A percentile compares a stretch with the other conserved stretches of the same genome.
Evolutionary conservation across 2,797 vertebrate genomes (phyloP).

Genomic region (Vipera latastei): DNA sequence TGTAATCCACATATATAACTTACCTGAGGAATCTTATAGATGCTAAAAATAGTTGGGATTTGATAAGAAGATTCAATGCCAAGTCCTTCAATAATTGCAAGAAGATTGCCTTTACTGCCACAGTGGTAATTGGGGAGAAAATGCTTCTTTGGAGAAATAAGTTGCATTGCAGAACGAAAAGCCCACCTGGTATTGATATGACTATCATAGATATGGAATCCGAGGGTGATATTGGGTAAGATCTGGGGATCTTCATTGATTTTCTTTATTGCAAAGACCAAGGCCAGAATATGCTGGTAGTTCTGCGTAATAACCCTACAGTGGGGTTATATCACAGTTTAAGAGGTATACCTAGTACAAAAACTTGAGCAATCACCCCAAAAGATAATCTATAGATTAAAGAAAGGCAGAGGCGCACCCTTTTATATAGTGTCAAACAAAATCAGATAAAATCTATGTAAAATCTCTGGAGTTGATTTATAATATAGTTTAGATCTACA

Average conservation of each 20-base stretch:
- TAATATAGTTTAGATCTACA: background rate
- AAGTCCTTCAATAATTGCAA: background rate
- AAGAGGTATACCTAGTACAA: background rate
- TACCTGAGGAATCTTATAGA: background rate
- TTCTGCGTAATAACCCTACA: background rate
- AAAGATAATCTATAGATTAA: background rate
- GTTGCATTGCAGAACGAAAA: background rate
- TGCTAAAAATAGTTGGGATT: background rate
- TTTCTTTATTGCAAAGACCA: background rate
- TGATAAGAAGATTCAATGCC: background rate
- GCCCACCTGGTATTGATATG: background rate
- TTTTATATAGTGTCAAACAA: background rate
- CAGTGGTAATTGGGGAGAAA: background rate
- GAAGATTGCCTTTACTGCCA: background rate
- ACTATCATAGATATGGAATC: background rate
- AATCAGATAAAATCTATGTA: background rate
- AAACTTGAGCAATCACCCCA: background rate
- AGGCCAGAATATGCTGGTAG: background rate
- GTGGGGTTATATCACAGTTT: background rate
- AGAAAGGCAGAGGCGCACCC: background rate
- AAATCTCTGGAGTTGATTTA: background rate
- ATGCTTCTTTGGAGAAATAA: background rate
- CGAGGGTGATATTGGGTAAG: background rate
- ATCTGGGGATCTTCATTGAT: background rate
- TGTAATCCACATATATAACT: background rate